Evolutionary conservation across 2,797 vertebrate genomes (phyloP).

Genomic region (Eospalax fontanierii): DNA sequence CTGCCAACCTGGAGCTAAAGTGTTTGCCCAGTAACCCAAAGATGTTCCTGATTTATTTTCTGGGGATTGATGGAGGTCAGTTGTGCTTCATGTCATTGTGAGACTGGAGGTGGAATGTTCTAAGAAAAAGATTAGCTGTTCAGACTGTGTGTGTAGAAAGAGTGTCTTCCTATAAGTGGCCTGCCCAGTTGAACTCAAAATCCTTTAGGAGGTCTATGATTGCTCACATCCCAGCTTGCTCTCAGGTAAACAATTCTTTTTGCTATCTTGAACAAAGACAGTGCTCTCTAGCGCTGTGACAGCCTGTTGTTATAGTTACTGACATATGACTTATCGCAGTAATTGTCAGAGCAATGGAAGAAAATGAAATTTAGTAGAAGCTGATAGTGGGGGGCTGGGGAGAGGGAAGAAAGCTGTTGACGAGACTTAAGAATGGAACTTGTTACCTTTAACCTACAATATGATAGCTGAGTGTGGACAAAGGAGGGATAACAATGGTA

Average conservation of each 20-base stretch:
- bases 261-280: constrained; percentile 55
- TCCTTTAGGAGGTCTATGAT: constrained; percentile 16
- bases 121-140: constrained; percentile 1
- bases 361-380: constrained; percentile 64
- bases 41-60: neutral
- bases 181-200: neutral
- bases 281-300: constrained; percentile 52
- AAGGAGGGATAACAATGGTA: neutral
- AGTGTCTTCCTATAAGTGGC: neutral
- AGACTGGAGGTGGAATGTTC: neutral
- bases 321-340: constrained; percentile 80
- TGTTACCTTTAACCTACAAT: neutral
- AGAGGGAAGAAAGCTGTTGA: constrained; percentile 3
- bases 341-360: constrained; percentile 72
- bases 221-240: constrained; percentile 48
- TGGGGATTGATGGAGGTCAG: neutral
- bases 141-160: neutral
- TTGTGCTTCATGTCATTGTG: neutral
- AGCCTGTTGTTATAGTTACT: constrained; percentile 87
- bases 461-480: neutral
- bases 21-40: neutral
- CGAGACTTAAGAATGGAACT: neutral
- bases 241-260: constrained; percentile 60
- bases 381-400: neutral
- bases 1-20: neutral